Percentiles rank a stretch among this genome's conserved stretches.
These are phyloP conservation scores for Fukomys damarensis DNA, from an alignment of 2,113 vertebrate species.

Conservation along the genomic window DNA sequence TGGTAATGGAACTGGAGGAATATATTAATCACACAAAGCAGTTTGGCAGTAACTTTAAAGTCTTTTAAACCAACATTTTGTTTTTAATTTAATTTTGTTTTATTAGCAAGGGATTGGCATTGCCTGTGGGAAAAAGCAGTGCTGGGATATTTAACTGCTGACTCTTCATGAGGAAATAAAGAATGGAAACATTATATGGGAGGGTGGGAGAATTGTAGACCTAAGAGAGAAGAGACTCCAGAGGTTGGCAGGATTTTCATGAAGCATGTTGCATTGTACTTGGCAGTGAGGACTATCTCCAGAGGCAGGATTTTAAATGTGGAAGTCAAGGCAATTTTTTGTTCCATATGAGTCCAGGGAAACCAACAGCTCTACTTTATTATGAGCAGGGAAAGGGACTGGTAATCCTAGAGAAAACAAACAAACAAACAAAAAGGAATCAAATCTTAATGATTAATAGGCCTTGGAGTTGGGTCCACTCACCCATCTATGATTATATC, in stretches of 20 bases:
- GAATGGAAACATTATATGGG: conserved; percentile 45
- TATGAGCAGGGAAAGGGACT: background rate
- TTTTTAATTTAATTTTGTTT: conserved; percentile 76
- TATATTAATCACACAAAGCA: conserved; percentile 52
- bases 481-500: background rate
- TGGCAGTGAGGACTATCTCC: conserved; percentile 57
- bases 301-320: conserved; percentile 83
- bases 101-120: conserved; percentile 70
- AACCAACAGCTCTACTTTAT: conserved; percentile 90
- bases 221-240: background rate
- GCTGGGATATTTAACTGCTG: conserved; percentile 16
- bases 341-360: conserved; percentile 80
- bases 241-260: background rate
- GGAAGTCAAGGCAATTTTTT: conserved; percentile 81
- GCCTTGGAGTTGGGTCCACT: background rate
- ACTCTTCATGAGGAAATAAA: conserved; percentile 34
- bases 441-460: conserved; percentile 28
- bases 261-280: background rate
- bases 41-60: conserved; percentile 60
- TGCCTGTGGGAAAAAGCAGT: conserved; percentile 53
- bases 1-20: conserved; percentile 6
- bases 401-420: conserved; percentile 43
- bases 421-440: too few species aligned
- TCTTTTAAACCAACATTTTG: conserved; percentile 62
- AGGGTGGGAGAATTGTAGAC: background rate